Evolutionary conservation across 2,113 vertebrate genomes (phyloP).

Genomic region (Tylochromis polylepis): DNA sequence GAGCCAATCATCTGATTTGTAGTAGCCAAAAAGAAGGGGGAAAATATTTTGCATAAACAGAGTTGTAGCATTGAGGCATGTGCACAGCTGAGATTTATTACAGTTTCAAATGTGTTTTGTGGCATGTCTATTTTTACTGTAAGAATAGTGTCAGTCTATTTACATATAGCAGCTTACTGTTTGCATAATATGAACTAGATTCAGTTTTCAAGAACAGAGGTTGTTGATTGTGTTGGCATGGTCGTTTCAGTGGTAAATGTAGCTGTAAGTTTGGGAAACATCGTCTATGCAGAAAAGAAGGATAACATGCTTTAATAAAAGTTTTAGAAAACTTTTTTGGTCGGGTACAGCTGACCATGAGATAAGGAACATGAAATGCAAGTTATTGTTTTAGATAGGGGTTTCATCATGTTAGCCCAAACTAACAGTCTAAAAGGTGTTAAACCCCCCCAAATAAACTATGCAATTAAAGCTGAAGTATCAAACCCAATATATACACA

Average conservation of each 20-base stretch:
- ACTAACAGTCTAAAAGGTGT: neutral
- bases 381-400: neutral
- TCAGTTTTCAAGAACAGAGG: too few species aligned
- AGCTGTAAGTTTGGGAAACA: neutral
- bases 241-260: neutral
- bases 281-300: neutral
- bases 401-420: neutral
- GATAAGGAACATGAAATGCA: too few species aligned
- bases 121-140: neutral
- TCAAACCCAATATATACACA: neutral
- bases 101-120: neutral
- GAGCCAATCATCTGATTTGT: neutral
- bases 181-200: neutral
- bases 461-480: neutral
- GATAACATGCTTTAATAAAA: neutral
- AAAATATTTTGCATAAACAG: neutral
- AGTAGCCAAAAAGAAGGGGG: neutral
- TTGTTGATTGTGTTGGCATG: too few species aligned
- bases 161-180: neutral
- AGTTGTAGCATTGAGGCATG: neutral
- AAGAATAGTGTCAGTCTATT: neutral
- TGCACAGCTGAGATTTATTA: neutral
- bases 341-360: neutral
- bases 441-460: neutral
- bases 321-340: neutral